Evolutionary conservation across 2,113 vertebrate species (phyloP), one percentile per base, ranked within the genome.

Genomic region (Microtus montanus): DNA sequence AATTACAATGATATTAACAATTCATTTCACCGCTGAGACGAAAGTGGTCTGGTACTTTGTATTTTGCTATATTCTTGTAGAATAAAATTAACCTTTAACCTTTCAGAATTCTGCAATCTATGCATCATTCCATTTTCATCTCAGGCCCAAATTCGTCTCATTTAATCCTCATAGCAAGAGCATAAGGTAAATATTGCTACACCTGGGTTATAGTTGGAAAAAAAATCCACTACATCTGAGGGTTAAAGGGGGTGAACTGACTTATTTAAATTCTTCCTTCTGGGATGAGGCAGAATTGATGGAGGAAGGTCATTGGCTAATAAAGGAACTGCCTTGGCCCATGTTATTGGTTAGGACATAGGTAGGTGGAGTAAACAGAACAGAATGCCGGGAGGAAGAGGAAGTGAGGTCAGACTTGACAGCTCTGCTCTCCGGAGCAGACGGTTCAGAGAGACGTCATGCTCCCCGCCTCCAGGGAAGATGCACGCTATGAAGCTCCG

Each of bases 181-280:
- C 6, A 28, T 10, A 86, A 77, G 82, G 30, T 49, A 87, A 91
- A 61, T 79, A 91, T 68, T 82, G 14, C 47, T 90, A 85, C 22
- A 92, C 89, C 90, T 41, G 93, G 44, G 70, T 91, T 80, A 83
- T 58, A 89, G 79, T 17, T 58, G 22, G 13, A n/a, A 26, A 17
- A 26, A 17, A 17, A 74, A 52, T 3, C 54, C 78, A 78, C 54
- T 79, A 71, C 14, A 82, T 90, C 33, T 73, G 35, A 85, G 14
- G 33, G 47, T 70, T 82, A 89, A 52, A n/a, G 35, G 10, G 70
- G 7, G n/a, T 58, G 87, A 96, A 86, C 33, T 78, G 63, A 93
- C 15, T 83, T 82, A 10, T 64, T 93, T 54, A 89, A 89, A 87
- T 85, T 91, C 58, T 94, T 47, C 38, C 58, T 66, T 70, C 63